A percentile compares a stretch with the other conserved stretches of the same genome.
Evolutionary conservation across 2,888 invertebrate species (phyloP).

Genomic region (Netelia inedita): DNA sequence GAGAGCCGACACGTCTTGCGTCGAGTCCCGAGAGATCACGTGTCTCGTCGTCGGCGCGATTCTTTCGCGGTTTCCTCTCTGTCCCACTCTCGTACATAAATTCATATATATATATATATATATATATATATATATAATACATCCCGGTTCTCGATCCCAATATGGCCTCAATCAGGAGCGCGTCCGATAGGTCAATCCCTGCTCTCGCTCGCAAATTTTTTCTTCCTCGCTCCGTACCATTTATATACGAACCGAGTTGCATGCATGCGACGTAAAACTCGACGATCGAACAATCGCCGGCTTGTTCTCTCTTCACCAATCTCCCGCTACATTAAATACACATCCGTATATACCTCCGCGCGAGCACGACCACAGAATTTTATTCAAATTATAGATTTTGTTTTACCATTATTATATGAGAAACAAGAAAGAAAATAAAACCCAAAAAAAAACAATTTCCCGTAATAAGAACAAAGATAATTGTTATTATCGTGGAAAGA

Average conservation of each 20-base stretch:
- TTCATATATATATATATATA: not conserved
- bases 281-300: not conserved
- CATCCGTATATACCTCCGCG: not conserved
- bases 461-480: not conserved
- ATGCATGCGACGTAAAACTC: constrained; percentile 32
- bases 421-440: not conserved
- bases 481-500: not conserved
- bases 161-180: constrained; percentile 75
- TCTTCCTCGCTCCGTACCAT: not conserved
- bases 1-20: constrained; percentile 2
- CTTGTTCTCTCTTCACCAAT: constrained; percentile 2
- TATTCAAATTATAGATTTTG: not conserved
- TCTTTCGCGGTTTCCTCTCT: constrained; percentile 8
- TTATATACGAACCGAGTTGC: not conserved
- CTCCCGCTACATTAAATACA: not conserved
- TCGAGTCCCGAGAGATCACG: not conserved
- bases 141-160: constrained; percentile 70
- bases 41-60: constrained; percentile 41
- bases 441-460: not conserved
- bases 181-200: constrained; percentile 74
- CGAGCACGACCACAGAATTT: not conserved
- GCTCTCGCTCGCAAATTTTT: constrained; percentile 65
- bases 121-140: not conserved
- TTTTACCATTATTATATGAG: not conserved
- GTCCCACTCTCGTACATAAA: not conserved